A percentile compares a stretch with the other conserved stretches of the same genome.
These are phyloP conservation scores for Thysanoteuthis rhombus DNA, from an alignment of 2,888 invertebrate genomes.

Conservation along the genomic window DNA sequence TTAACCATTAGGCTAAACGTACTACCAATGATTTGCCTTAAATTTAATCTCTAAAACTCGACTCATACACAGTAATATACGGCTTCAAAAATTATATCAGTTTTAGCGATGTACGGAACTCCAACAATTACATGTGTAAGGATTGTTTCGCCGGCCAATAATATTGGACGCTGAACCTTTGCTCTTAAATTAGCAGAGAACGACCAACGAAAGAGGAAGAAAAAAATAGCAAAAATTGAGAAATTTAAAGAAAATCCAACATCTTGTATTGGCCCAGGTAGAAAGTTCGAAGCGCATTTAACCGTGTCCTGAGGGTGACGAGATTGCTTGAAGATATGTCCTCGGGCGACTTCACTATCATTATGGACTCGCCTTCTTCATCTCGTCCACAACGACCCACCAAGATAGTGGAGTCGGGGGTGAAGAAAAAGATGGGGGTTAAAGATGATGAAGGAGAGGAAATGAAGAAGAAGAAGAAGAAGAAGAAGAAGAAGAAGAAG, in stretches of 20 bases:
- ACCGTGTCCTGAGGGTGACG: background rate
- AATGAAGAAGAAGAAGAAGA: background rate
- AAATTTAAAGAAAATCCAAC: background rate
- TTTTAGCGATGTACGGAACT: background rate
- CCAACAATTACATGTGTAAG: background rate
- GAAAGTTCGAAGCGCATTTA: background rate
- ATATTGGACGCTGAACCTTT: background rate
- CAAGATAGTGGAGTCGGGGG: background rate
- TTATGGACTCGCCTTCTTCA: background rate
- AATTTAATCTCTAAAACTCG: background rate
- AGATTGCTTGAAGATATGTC: conserved; percentile 12
- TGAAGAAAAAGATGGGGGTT: too few relatives aligned
- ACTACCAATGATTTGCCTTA: too few relatives aligned
- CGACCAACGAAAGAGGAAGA: background rate
- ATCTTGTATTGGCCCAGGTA: background rate
- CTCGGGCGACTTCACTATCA: background rate
- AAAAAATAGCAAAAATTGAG: background rate
- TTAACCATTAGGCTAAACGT: too few relatives aligned
- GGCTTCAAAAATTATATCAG: background rate
- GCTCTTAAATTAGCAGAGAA: background rate
- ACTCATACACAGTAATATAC: background rate
- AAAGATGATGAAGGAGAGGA: background rate
- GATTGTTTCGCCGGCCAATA: background rate
- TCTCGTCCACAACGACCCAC: background rate
- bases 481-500: background rate